Conservation (phyloP, 2,888 invertebrate genomes). For the Branchellion lobata region DNA sequence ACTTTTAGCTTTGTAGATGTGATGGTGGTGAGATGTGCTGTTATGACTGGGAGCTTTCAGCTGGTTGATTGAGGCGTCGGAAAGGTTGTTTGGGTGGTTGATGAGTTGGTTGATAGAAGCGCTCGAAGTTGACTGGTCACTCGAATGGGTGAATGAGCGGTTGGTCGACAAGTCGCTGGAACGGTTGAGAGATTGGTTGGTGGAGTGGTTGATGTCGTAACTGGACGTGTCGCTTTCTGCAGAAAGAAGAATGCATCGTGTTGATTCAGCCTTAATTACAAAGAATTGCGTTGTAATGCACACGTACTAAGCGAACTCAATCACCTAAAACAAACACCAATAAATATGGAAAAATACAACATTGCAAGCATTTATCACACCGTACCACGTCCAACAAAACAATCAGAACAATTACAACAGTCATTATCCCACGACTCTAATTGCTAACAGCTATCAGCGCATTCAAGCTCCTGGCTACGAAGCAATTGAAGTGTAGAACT, state of each 20-base stretch:
- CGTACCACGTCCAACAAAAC: no score
- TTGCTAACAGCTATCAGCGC: no score
- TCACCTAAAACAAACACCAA: not conserved
- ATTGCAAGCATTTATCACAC: no score
- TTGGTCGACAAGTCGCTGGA: slow-evolving; percentile 11
- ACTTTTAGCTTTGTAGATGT: no score
- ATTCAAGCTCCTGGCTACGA: no score
- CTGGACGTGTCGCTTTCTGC: slow-evolving; percentile 7
- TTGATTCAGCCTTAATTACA: not conserved
- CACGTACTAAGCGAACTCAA: not conserved
- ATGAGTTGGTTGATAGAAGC: not conserved
- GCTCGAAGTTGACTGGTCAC: not conserved
- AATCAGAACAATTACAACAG: no score
- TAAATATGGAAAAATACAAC: no score
- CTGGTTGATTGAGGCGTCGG: not conserved
- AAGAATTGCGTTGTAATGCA: not conserved
- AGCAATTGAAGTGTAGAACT: no score
- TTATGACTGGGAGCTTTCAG: not conserved
- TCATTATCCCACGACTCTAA: no score
- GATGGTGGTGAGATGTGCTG: no score
- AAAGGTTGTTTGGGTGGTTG: not conserved
- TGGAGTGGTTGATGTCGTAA: not conserved
- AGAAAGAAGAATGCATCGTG: no score
- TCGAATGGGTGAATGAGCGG: slow-evolving; percentile 7
- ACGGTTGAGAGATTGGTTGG: not conserved